A percentile compares a stretch with the other conserved stretches of the same genome.
These are phyloP conservation scores for Spermophilus dauricus DNA, from an alignment of 2,113 vertebrate genomes.

Conservation along the genomic window DNA sequence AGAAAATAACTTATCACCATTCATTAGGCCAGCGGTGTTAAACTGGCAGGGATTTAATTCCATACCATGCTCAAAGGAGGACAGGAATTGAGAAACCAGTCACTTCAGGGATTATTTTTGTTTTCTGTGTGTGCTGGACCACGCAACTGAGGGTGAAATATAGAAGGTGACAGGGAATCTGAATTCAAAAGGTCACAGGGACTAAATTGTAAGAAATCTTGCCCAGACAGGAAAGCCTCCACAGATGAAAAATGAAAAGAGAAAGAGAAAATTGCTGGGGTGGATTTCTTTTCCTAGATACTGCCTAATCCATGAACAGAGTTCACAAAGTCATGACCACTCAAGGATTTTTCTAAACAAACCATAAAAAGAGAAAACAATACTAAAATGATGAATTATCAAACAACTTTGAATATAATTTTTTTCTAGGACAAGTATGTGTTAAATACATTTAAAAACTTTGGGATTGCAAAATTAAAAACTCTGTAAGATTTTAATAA, in stretches of 20 bases:
- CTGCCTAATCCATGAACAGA: too few species aligned
- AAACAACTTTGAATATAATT: not conserved
- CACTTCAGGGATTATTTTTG: not conserved
- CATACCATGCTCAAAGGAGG: not conserved
- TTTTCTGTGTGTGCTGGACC: not conserved
- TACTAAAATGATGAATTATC: not conserved
- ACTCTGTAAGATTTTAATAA: not conserved
- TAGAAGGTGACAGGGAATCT: not conserved
- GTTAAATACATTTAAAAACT: not conserved
- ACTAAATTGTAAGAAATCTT: not conserved
- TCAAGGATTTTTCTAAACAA: not conserved
- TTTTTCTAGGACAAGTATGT: not conserved
- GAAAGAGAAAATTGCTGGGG: not conserved
- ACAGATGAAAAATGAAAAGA: not conserved
- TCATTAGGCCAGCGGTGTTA: not conserved
- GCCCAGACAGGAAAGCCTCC: not conserved
- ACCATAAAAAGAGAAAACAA: not conserved
- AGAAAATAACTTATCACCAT: not conserved
- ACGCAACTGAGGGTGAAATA: not conserved
- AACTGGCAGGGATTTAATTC: not conserved
- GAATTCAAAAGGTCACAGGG: not conserved
- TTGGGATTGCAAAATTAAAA: not conserved
- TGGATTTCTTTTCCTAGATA: not conserved
- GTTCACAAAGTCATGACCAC: not conserved
- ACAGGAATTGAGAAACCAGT: not conserved